Evolutionary conservation across 2,113 vertebrate genomes (phyloP).

Genomic region (Orthonyx spaldingii): DNA sequence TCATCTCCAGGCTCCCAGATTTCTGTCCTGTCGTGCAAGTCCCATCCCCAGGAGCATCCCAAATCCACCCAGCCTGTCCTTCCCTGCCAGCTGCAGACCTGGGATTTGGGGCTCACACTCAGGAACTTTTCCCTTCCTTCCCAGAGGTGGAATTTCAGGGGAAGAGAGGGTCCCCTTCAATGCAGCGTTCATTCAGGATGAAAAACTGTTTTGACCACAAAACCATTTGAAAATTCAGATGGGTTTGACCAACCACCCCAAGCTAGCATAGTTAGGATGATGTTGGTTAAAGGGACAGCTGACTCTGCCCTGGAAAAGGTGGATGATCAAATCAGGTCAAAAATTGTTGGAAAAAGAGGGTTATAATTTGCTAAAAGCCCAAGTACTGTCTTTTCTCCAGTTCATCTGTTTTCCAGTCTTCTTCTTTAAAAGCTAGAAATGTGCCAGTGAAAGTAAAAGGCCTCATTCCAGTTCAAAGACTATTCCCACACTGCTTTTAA

Average conservation of each 20-base stretch:
- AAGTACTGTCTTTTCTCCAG: background rate
- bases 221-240: background rate
- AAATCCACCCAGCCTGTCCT: background rate
- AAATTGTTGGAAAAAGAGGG: rapidly evolving
- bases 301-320: background rate
- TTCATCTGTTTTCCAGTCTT: background rate
- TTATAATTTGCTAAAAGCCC: background rate
- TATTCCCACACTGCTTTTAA: background rate
- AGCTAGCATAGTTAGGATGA: background rate
- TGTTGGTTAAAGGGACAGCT: background rate
- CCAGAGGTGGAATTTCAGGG: background rate
- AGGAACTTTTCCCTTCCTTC: background rate
- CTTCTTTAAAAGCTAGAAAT: background rate
- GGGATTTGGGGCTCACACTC: background rate
- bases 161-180: background rate
- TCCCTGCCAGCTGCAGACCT: background rate
- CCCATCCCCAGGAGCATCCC: background rate
- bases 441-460: background rate
- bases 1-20: background rate
- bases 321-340: background rate
- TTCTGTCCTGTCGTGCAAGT: background rate
- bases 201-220: background rate
- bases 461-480: background rate
- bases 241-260: background rate
- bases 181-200: background rate